These are phyloP conservation scores for Odobenus rosmarus DNA, from an alignment of 2,113 vertebrate species.

Conservation along the genomic window DNA sequence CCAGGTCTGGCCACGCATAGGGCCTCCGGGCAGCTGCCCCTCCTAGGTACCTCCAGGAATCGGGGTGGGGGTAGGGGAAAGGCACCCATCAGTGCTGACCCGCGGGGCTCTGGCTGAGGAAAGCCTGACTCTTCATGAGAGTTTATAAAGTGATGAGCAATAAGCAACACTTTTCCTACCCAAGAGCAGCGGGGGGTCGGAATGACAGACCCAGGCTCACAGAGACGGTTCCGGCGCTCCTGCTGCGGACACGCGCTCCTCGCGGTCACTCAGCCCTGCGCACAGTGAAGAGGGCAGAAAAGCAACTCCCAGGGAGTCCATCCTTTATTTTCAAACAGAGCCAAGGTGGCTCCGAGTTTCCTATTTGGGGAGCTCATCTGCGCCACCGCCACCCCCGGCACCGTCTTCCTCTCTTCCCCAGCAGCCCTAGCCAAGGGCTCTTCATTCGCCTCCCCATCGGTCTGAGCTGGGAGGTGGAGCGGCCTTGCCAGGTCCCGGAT, in stretches of 20 bases:
- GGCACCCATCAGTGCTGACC: background rate
- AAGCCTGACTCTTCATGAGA: background rate
- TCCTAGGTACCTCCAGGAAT: constrained; percentile 27
- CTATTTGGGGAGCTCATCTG: background rate
- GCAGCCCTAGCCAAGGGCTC: background rate
- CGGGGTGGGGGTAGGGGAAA: rapidly evolving
- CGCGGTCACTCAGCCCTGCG: rapidly evolving
- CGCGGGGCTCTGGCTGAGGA: background rate
- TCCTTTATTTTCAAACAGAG: background rate
- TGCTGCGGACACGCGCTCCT: background rate
- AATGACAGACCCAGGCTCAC: background rate
- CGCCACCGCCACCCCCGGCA: rapidly evolving
- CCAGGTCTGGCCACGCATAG: background rate
- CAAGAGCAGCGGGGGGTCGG: background rate
- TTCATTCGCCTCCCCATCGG: background rate
- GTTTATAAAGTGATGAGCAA: background rate
- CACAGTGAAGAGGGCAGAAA: background rate
- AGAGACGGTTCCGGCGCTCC: rapidly evolving
- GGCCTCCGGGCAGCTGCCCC: background rate
- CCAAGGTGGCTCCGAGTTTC: background rate
- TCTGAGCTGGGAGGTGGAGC: background rate
- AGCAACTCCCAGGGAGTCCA: background rate
- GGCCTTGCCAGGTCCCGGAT: background rate
- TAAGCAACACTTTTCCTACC: too few species aligned
- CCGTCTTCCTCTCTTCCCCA: background rate